Evolutionary conservation across 2,113 vertebrate genomes (phyloP), one percentile per base, ranked within the genome.

Genomic region (Scolopax mira): DNA sequence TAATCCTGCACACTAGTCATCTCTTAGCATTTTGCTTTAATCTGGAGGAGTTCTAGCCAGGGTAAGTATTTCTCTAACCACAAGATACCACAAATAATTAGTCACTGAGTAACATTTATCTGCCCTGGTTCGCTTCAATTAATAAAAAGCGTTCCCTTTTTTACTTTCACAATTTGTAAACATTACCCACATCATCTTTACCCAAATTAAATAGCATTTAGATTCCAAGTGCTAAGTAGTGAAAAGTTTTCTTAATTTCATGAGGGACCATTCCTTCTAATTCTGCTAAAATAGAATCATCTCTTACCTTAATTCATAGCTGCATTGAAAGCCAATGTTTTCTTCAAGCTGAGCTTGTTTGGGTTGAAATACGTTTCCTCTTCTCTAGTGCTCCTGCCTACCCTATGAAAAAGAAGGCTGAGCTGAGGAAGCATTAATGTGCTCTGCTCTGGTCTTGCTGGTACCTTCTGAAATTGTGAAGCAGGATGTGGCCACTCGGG

Each of bases 271-370:
- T 51, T 79, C 79, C 1, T 6, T 60, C 37, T 66, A 11, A 37
- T 69, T 51, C 67, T 30, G 6, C 30, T 23, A 65, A 70, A 85
- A 87, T 69, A 67, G 14, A 86, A 71, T 79, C 14, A 8, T 41
- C 8, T 87, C 97, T 97, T 97, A 97, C 97, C 97, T 97, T 95
- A 94, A 62, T 58, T 64, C 69, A 89, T 60, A 83, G 78, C 39
- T 75, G 71, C 54, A 61, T 30, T 93, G 85, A 79, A 92, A 85
- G 33, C 3, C 41, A 90, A 22, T 57, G 48, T 58, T 74, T 88
- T 60, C 88, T 89, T 94, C 79, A 71, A 52, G 74, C 60, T 4
- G 27, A 88, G 61, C 13, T 46, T 67, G 49, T 74, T 93, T 58
- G 61, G 72, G 51, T 86, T 83, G 51, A 83, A 70, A 75, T 44